phyloP scores from a whole-genome alignment of 1,140 invertebrate species.

The Pectinophora gossypiella region DNA sequence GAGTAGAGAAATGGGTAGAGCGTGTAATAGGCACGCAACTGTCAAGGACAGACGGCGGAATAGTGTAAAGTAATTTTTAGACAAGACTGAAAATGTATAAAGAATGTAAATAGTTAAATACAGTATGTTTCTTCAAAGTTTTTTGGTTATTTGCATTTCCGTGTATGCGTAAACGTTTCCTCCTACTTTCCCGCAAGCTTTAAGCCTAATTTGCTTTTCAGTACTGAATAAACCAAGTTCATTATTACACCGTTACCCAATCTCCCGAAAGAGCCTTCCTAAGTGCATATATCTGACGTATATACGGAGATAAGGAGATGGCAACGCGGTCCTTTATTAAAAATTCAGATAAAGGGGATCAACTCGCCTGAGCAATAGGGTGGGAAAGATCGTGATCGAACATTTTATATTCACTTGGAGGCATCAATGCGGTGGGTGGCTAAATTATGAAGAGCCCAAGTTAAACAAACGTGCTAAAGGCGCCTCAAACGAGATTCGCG shows the following conservation, averaged over 20 bases:
- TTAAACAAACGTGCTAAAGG: not conserved
- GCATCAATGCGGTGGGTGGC: constrained; percentile 23
- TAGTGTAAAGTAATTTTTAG: no score
- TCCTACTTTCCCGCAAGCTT: no score
- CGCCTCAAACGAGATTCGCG: no score
- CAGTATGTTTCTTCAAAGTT: no score
- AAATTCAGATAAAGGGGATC: constrained; percentile 40
- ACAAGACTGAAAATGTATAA: no score
- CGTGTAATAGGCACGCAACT: no score
- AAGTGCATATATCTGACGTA: constrained; percentile 16
- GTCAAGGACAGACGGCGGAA: no score
- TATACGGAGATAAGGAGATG: constrained; percentile 2
- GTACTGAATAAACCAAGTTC: not conserved
- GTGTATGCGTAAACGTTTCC: no score
- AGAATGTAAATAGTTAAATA: no score
- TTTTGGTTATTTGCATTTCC: no score
- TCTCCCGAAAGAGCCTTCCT: not conserved
- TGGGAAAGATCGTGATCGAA: constrained; percentile 28
- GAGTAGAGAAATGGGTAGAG: no score
- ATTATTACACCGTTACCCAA: constrained; percentile 17
- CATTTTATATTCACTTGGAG: constrained; percentile 39
- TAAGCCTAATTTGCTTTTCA: no score
- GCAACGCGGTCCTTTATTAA: constrained; percentile 30
- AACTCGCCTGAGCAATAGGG: constrained; percentile 2
- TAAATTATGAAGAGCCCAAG: not conserved